Conservation (phyloP, 2,113 vertebrate species). For the Sander lucioperca region DNA sequence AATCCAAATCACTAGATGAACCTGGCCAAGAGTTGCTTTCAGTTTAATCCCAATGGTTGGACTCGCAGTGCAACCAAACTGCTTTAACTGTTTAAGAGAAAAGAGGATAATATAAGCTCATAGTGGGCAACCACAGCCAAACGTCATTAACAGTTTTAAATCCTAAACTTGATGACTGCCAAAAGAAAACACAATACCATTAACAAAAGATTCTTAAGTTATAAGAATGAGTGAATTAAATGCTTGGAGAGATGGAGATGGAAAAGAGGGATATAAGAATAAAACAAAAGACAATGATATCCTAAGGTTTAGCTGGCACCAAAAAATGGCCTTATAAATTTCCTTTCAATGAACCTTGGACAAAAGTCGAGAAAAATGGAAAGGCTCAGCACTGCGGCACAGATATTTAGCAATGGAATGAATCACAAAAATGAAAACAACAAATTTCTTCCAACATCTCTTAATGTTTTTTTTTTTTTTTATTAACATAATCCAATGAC, state of each 20-base stretch:
- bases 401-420: not conserved
- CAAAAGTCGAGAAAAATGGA: not conserved
- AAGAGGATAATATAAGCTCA: slow-evolving; percentile 66
- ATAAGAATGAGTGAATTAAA: slow-evolving; percentile 46
- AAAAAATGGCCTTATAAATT: not conserved
- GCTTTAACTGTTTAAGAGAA: slow-evolving; percentile 51
- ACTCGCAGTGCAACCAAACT: slow-evolving; percentile 43
- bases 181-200: slow-evolving; percentile 64
- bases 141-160: slow-evolving; percentile 66
- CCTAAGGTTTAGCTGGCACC: slow-evolving; percentile 45
- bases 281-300: slow-evolving; percentile 63
- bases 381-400: not conserved
- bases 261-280: slow-evolving; percentile 43
- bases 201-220: slow-evolving; percentile 74
- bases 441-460: not conserved
- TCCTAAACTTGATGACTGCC: slow-evolving; percentile 58
- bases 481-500: not conserved
- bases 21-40: slow-evolving; percentile 45
- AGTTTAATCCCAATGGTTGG: slow-evolving; percentile 63
- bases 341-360: slow-evolving; percentile 43
- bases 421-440: not conserved
- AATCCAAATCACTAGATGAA: slow-evolving; percentile 59
- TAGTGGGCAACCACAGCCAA: slow-evolving; percentile 47
- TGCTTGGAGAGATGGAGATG: slow-evolving; percentile 31
- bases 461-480: too few relatives aligned